phyloP scores from a whole-genome alignment of 2,113 vertebrate species.

The Saguinus imperator region DNA sequence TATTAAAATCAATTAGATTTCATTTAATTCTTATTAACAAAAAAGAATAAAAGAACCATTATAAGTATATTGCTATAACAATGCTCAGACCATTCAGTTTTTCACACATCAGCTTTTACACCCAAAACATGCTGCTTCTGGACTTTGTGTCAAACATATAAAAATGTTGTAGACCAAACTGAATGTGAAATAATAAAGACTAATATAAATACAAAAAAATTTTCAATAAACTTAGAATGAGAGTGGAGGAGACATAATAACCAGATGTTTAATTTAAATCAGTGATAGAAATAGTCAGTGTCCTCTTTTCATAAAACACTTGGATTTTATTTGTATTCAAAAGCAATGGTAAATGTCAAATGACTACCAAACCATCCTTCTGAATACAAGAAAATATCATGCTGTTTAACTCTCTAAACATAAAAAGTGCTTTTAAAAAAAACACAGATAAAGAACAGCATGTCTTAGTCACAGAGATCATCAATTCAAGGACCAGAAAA shows the following conservation, averaged over 20 bases:
- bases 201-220: constrained; percentile 55
- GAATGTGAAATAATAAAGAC: constrained; percentile 46
- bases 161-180: constrained; percentile 3
- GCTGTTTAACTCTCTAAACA: constrained; percentile 62
- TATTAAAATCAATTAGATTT: constrained; percentile 37
- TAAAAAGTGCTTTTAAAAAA: constrained; percentile 58
- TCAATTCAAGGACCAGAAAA: constrained; percentile 18
- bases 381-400: constrained; percentile 66
- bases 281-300: constrained; percentile 46
- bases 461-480: constrained; percentile 48
- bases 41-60: constrained; percentile 48
- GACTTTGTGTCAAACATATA: background rate
- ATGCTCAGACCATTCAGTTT: background rate
- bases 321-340: constrained; percentile 64
- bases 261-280: constrained; percentile 60
- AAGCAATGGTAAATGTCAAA: constrained; percentile 73
- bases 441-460: constrained; percentile 63
- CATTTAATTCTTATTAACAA: constrained; percentile 8
- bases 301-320: constrained; percentile 59
- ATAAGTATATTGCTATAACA: background rate
- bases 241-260: constrained; percentile 8
- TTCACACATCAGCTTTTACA: constrained; percentile 24
- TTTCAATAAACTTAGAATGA: constrained; percentile 46
- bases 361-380: constrained; percentile 52
- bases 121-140: background rate